Base-by-base conservation (phyloP, 2,888 invertebrate genomes). In the Meliscaeva auricollis region DNA sequence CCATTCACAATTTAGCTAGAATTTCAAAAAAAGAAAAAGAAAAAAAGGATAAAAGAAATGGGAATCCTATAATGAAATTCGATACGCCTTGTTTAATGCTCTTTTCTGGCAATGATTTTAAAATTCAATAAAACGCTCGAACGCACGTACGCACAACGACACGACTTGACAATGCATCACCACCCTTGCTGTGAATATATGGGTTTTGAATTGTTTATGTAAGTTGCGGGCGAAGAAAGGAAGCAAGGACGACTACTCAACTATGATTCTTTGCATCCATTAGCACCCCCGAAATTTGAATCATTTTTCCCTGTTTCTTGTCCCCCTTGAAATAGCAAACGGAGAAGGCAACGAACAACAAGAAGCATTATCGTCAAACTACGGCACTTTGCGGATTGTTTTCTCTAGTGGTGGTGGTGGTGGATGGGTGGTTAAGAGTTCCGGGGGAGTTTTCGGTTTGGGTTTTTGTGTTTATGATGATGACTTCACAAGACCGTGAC, bases 51-150 rank as follows among this genome's bases (percentile, higher is more conserved):
- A 70, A 69, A 26, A 15, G 17, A 64, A 13, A 13, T 15, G 9
- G 62, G 20, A 58, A 54, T 82, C 48, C 54, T 84, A 89, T 92
- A 92, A 92, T 92, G 92, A 92, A 92, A 92, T 92, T 91, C 90
- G 92, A 92, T 92, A 92, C 90, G 92, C 92, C 92, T 92, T 90
- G 91, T 92, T 92, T 91, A 91, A 92, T 91, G 91, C 91, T 91
- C 91, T 90, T 91, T 91, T 90, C 90, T 74, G 87, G 82, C 82
- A 82, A 87, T 87, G 87, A 87, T 82, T 87, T 87, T 87, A 87
- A 79, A 83, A 87, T 87, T 87, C 87, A 88, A 88, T 87, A 87
- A 88, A 88, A 87, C 88, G 88, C 88, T 87, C 84, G 85, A 87
- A 72, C 79, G 87, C 83, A 82, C 87, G 87, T 78, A 82, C 87